These are phyloP conservation scores for Glandiceps talaboti DNA, from an alignment of 53 echinoderm and acorn worm species.

Conservation along the genomic window DNA sequence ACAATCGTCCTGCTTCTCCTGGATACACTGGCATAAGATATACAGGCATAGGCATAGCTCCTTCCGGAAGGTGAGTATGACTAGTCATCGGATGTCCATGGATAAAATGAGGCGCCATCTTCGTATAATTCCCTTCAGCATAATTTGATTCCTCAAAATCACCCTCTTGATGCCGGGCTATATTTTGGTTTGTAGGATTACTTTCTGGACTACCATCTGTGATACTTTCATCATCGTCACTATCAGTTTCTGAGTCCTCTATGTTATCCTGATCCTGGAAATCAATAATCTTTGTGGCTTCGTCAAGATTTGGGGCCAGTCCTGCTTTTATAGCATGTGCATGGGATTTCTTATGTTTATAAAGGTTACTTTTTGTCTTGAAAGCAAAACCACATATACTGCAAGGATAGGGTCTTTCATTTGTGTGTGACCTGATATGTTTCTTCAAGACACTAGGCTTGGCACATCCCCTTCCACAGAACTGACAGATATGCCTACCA, in stretches of 20 bases:
- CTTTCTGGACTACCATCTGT: not conserved
- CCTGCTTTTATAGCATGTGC: conserved; percentile 96
- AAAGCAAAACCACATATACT: conserved; percentile 93
- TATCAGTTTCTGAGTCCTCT: conserved; percentile 74
- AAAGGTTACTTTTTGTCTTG: conserved; percentile 96
- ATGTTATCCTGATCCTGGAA: conserved; percentile 79
- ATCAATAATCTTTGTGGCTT: conserved; percentile 29
- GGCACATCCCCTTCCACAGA: conserved; percentile 85
- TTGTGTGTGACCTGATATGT: conserved; percentile 91
- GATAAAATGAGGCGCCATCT: not conserved
- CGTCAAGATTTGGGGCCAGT: conserved; percentile 38
- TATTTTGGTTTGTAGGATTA: not conserved
- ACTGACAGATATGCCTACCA: conserved; percentile 84
- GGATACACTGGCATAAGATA: not conserved
- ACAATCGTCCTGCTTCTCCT: not conserved
- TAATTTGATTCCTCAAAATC: not conserved
- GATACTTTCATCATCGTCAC: conserved; percentile 54
- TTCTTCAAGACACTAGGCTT: conserved; percentile 97
- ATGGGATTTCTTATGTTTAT: conserved; percentile 95
- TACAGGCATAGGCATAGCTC: not conserved
- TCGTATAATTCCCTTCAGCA: not conserved
- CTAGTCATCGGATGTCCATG: not conserved
- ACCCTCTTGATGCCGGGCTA: not conserved
- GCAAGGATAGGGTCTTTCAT: conserved; percentile 94
- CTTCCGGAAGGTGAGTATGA: not conserved